Conservation (phyloP, 2,888 invertebrate genomes). For the Alcis repandata region DNA sequence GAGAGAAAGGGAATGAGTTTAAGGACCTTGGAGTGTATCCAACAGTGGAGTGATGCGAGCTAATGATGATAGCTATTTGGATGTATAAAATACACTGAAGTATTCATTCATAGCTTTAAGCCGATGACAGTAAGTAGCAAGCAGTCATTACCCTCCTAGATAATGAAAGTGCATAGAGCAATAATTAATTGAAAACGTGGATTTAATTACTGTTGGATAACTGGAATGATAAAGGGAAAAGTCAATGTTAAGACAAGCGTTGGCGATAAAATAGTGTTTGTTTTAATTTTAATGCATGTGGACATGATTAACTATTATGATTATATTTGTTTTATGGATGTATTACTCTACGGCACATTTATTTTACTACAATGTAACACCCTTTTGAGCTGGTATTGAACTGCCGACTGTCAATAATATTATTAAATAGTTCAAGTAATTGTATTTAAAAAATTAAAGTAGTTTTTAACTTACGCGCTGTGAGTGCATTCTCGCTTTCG, state of each 20-base stretch:
- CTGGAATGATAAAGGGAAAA: neutral
- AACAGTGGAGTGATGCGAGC: no score
- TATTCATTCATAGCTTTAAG: neutral
- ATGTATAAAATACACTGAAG: neutral
- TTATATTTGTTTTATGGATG: neutral
- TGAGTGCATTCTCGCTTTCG: conserved; percentile 65
- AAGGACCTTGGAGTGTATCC: no score
- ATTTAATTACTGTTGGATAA: conserved; percentile 17
- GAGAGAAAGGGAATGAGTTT: no score
- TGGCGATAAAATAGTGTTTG: neutral
- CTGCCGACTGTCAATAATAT: neutral
- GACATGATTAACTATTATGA: neutral
- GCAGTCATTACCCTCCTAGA: conserved; percentile 10
- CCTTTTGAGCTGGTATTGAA: neutral
- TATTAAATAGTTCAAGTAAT: neutral
- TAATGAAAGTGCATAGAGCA: conserved; percentile 22
- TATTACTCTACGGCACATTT: no score
- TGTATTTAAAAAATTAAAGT: neutral
- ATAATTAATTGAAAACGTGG: conserved; percentile 12
- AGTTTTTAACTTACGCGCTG: conserved; percentile 71
- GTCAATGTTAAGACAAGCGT: neutral
- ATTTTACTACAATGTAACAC: no score
- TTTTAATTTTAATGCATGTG: neutral
- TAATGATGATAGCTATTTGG: neutral
- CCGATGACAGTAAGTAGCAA: neutral